Evolutionary conservation across 2,113 vertebrate species (phyloP).

Genomic region (Brachirus orientalis): DNA sequence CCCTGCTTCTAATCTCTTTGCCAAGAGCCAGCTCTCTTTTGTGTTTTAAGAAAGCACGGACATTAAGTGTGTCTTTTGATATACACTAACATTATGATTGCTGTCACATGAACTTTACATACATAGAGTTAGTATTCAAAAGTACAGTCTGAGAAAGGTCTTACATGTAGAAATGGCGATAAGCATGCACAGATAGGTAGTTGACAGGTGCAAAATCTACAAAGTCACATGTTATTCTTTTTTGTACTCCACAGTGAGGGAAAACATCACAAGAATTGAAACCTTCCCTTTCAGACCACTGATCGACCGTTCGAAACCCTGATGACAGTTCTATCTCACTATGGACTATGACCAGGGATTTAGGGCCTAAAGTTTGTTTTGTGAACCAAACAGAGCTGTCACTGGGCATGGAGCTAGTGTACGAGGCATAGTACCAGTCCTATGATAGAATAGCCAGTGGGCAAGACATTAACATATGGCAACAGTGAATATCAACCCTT

Average conservation of each 20-base stretch:
- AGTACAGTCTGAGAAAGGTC: conserved; percentile 78
- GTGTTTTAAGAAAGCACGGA: conserved; percentile 75
- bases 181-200: conserved; percentile 84
- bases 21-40: conserved; percentile 61
- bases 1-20: conserved; percentile 42
- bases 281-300: conserved; percentile 16
- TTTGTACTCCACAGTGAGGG: conserved; percentile 66
- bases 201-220: conserved; percentile 81
- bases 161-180: conserved; percentile 79
- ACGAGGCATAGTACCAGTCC: conserved; percentile 40
- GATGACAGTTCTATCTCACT: conserved; percentile 49
- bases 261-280: conserved; percentile 68
- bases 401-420: conserved; percentile 49
- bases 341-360: conserved; percentile 7
- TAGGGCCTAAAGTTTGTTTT: conserved; percentile 25
- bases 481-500: conserved; percentile 39
- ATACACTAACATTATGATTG: conserved; percentile 77
- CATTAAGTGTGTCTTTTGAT: conserved; percentile 72
- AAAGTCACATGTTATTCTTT: conserved; percentile 63
- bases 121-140: conserved; percentile 79
- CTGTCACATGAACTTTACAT: conserved; percentile 78
- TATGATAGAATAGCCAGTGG: conserved; percentile 64
- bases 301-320: conserved; percentile 52
- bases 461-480: conserved; percentile 61
- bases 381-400: conserved; percentile 48